Evolutionary conservation across 2,113 vertebrate species (phyloP), one percentile per base, ranked within the genome.

Genomic region (Thalassarche chlororhynchos): DNA sequence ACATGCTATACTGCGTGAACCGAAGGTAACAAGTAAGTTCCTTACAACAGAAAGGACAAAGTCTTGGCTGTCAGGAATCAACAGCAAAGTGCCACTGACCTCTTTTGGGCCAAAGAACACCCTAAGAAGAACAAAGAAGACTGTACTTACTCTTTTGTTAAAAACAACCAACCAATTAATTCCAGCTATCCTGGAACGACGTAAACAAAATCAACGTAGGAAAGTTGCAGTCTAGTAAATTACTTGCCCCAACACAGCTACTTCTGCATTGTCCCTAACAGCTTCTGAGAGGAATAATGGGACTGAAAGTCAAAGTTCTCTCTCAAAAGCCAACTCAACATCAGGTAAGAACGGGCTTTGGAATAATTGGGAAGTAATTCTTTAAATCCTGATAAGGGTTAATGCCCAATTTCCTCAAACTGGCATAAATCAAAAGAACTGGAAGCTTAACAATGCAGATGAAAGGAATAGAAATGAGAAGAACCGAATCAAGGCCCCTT

Each of bases 1-100:
- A 7, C 55, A 85, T 4, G 46, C 20, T 58, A 31, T 29, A 75
- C 76, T 61, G 52, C 0, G 0, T 2, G 1, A 71, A 17, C 17
- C 2, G 0, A 60, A 94, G 66, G 24, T 55, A 86, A 76, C 8
- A 42, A 40, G 15, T 9, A 65, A n/a, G 17, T 13, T 87, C 55
- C 68, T 66, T 62, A 36, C 24, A 84, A 93, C 31, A 79, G 24
- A 70, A 76, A 83, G 14, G 2, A 32, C 18, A 58, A 70, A 75
- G 16, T 51, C n/a, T 65, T 4, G 6, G 34, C 75, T 80, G 28
- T 62, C 60, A 75, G 78, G n/a, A 81, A 65, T 32, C 36, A 76
- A 46, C n/a, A 64, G 47, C 54, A 46, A 81, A 87, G 72, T n/a
- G 62, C 31, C 49, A 29, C 26, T 83, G 66, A 52, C 18, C 44